Conservation (phyloP, 2,113 vertebrate genomes). For the Cyrtonyx montezumae region DNA sequence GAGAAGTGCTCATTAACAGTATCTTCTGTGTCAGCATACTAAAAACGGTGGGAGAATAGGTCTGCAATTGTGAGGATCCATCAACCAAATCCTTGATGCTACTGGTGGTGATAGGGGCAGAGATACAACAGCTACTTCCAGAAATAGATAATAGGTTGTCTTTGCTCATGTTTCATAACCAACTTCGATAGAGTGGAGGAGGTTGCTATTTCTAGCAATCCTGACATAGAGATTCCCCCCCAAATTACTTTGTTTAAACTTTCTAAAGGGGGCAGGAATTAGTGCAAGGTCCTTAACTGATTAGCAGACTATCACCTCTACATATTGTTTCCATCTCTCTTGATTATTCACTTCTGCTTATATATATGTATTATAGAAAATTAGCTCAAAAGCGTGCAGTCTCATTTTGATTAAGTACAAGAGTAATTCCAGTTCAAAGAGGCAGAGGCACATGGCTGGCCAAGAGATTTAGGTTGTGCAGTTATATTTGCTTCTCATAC, state of each 20-base stretch:
- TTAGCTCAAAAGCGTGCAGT: neutral
- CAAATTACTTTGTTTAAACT: slow-evolving; percentile 36
- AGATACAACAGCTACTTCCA: neutral
- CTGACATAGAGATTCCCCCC: neutral
- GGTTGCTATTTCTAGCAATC: slow-evolving; percentile 58
- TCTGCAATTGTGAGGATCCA: neutral
- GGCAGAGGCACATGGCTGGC: slow-evolving; percentile 5
- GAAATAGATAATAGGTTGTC: slow-evolving; percentile 52
- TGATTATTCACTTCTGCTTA: neutral
- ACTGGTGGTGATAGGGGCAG: neutral
- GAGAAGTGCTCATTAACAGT: neutral
- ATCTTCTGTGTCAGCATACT: neutral
- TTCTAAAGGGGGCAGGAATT: slow-evolving; percentile 25
- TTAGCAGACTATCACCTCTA: neutral
- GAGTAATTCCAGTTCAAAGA: slow-evolving; percentile 20
- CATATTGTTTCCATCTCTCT: neutral
- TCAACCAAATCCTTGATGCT: slow-evolving; percentile 23
- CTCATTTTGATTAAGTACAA: neutral
- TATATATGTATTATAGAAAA: neutral
- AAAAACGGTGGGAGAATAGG: neutral
- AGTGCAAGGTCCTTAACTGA: neutral
- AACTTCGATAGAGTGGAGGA: slow-evolving; percentile 38
- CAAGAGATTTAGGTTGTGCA: slow-evolving; percentile 5
- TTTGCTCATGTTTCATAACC: slow-evolving; percentile 61
- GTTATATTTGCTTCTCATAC: slow-evolving; percentile 26